Conservation (phyloP, 2,113 vertebrate genomes). For the Hippoglossus stenolepis region DNA sequence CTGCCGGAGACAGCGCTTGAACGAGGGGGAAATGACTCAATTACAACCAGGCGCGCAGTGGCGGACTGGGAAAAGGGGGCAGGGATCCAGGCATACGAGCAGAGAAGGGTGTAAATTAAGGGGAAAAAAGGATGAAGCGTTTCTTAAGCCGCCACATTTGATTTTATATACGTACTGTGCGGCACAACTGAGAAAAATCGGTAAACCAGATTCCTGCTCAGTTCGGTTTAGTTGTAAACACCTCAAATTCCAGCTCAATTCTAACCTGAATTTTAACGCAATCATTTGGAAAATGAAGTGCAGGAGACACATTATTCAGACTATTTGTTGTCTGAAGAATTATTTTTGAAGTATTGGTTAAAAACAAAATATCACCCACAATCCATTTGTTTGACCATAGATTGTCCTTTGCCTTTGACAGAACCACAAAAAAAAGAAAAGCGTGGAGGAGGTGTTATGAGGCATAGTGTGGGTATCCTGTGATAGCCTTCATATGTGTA, state of each 20-base stretch:
- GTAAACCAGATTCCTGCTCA: slow-evolving; percentile 10
- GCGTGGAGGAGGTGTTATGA: neutral
- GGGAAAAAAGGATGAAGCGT: slow-evolving; percentile 13
- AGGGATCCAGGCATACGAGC: neutral
- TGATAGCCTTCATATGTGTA: neutral
- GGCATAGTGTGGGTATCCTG: neutral
- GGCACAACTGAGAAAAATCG: neutral
- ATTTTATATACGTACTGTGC: neutral
- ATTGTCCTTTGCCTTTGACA: neutral
- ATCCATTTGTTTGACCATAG: neutral
- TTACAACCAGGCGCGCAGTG: slow-evolving; percentile 59
- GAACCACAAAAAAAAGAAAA: neutral
- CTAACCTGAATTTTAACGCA: no score
- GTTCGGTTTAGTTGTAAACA: neutral
- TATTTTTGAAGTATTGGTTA: neutral
- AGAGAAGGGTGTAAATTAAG: neutral
- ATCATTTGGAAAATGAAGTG: neutral
- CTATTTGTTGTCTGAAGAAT: neutral
- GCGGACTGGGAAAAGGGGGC: slow-evolving; percentile 10
- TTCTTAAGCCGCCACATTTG: slow-evolving; percentile 19
- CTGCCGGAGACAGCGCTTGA: slow-evolving; percentile 61
- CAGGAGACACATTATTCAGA: neutral
- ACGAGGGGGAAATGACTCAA: slow-evolving; percentile 78
- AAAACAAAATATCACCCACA: neutral
- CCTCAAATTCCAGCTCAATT: neutral